Base-by-base conservation (phyloP, 2,888 invertebrate genomes). In the Phragmatobia fuliginosa region DNA sequence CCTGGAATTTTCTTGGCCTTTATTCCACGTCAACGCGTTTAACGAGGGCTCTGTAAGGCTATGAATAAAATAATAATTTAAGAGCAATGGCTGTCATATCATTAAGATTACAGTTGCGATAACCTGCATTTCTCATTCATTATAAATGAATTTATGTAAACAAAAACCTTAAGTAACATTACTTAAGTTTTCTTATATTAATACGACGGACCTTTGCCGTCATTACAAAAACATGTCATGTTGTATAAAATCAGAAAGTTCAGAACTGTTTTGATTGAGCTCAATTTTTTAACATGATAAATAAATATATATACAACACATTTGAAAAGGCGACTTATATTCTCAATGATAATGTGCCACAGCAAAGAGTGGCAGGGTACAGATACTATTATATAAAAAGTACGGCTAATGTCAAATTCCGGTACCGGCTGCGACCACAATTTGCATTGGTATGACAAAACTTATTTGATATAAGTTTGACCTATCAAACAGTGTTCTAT, bases 31-130 rank as follows among this genome's bases (percentile, higher is more conserved):
- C 81, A 72, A 62, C 52, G 60, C 71, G 64, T 72, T 73, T 72
- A 75, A 79, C 72, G 80, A 77, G 75, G 56, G 62, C 63, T 65
- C 73, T 70, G 64, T 67, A 76, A 77, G 78, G 61, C 75, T 81
- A 81, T 80, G 80, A 80, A 81, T 80, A 80, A 80, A 81, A 81
- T 80, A 79, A 81, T 81, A 75, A 80, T 81, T 78, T 79, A 65
- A 59, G 66, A 67, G 77, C 64, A 74, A 77, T 77, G 72, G 70
- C 72, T 64, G 71, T 71, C 67, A 67, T 64, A 58, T 75, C 71
- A 74, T 77, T 79, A 67, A 72, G 75, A 81, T 80, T 68, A 65
- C 66, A 72, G 68, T 76, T 52, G 62, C 32, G 72, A 78, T 79
- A 76, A 76, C 78, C 78, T 76, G 78, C 36, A 65, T 80, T 73